Evolutionary conservation across 2,888 invertebrate species (phyloP), one percentile per base, ranked within the genome.

Genomic region (Argyresthia goedartella): DNA sequence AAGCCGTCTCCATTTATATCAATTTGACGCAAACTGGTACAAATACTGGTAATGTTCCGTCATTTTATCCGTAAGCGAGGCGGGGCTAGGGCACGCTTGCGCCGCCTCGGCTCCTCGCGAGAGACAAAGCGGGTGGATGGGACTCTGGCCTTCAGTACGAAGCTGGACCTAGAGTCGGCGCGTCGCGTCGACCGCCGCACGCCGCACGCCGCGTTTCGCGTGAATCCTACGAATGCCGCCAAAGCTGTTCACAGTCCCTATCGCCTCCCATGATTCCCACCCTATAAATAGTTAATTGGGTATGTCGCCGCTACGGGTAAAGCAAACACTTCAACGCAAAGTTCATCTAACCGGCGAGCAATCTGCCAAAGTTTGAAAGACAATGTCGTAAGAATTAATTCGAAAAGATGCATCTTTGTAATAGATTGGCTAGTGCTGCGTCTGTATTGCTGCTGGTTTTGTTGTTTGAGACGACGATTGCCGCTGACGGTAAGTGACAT

Each of bases 21-120:
- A 86, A 86, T 86, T 86, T 86, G 85, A 85, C 81, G 82, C 84
- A 85, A 86, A 85, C 84, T 84, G 85, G 84, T 85, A 85, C 85
- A 85, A 86, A 86, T 85, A 86, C 85, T 85, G 82, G 82, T 77
- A 82, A 85, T 84, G 84, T 84, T 80, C 80, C 75, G 80, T 81
- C 81, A 78, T 84, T 82, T 82, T 76, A 78, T 79, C 74, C 68
- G 76, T 76, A 69, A 67, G 73, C 74, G 76, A 81, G 81, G 82
- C 51, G 52, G 43, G 47, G 48, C 79, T 81, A 82, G 71, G 81
- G 80, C 78, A 86, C 85, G 86, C 86, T 78, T 77, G 85, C 85
- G 85, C 85, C 66, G 63, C 70, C 66, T 59, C 55, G 60, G 25
- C 25, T 25, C 25, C 25, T 25, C 25, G 25, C 25, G 63, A 51